Conservation (phyloP, 2,888 invertebrate genomes). For the Palloptera scutellata region DNA sequence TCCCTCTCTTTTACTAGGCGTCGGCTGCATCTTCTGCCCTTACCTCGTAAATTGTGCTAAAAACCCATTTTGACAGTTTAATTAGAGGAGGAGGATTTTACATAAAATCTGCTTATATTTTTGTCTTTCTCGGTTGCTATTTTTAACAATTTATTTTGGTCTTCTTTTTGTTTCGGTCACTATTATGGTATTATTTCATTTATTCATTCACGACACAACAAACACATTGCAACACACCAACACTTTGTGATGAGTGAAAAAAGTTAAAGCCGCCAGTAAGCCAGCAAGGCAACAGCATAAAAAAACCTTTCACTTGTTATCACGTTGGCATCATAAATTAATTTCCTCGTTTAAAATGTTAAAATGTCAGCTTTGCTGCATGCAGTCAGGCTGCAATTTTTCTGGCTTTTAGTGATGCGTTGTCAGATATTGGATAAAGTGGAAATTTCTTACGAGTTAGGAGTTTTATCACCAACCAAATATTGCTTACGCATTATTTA, state of each 20-base stretch:
- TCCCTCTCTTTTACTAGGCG: constrained; percentile 9
- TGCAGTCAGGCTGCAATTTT: not conserved
- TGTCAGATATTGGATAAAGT: no score
- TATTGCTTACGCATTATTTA: no score
- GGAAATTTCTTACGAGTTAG: no score
- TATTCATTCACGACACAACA: no score
- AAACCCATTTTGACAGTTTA: constrained; percentile 50
- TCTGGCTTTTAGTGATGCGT: not conserved
- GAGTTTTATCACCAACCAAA: no score
- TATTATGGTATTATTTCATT: not conserved
- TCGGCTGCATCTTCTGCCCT: not conserved
- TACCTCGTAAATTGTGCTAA: constrained; percentile 7
- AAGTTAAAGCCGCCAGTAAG: no score
- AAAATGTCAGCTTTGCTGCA: constrained; percentile 13
- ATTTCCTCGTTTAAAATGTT: not conserved
- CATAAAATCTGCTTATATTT: no score
- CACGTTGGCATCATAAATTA: constrained; percentile 20
- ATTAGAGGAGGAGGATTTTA: constrained; percentile 48
- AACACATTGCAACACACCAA: no score
- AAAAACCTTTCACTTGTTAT: constrained; percentile 25
- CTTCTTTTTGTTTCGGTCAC: constrained; percentile 1
- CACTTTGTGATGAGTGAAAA: not conserved
- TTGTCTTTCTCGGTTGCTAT: constrained; percentile 34
- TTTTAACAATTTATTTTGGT: constrained; percentile 6
- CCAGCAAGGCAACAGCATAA: no score